Conservation (phyloP, 2,113 vertebrate genomes). For the Archocentrus centrarchus region DNA sequence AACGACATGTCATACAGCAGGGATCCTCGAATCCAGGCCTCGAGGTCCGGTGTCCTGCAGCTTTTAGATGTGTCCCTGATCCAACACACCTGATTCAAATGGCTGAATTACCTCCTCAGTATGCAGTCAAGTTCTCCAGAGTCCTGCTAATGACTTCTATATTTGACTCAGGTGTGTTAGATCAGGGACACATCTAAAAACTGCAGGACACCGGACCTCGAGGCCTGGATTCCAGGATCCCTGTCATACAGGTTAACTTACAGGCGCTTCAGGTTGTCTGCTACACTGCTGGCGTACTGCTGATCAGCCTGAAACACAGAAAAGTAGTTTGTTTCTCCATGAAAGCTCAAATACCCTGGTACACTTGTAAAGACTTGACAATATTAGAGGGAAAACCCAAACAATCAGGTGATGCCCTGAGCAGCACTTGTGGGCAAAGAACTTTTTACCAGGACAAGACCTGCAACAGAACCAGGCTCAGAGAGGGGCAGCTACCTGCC, state of each 20-base stretch:
- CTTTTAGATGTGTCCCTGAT: too few relatives aligned
- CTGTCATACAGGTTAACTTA: constrained; percentile 65
- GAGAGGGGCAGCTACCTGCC: not conserved
- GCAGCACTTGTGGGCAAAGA: not conserved
- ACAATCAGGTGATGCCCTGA: not conserved
- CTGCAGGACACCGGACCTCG: too few relatives aligned
- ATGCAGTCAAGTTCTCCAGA: too few relatives aligned
- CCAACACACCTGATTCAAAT: too few relatives aligned
- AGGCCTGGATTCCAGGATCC: too few relatives aligned
- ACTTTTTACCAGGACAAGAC: too few relatives aligned
- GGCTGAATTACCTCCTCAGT: too few relatives aligned
- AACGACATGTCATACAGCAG: constrained; percentile 25
- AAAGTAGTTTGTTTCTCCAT: not conserved
- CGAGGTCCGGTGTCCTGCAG: too few relatives aligned
- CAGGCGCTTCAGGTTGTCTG: constrained; percentile 82
- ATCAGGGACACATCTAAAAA: too few relatives aligned
- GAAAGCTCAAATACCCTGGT: not conserved
- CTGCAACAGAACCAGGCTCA: not conserved
- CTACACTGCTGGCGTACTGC: constrained; percentile 81
- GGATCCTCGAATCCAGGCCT: too few relatives aligned
- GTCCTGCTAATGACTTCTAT: too few relatives aligned
- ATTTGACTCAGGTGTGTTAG: too few relatives aligned
- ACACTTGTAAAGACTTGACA: not conserved
- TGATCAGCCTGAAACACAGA: constrained; percentile 75
- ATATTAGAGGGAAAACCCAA: not conserved